These are phyloP conservation scores for Agrilus biguttatus DNA, from an alignment of 2,888 invertebrate genomes.

Conservation along the genomic window DNA sequence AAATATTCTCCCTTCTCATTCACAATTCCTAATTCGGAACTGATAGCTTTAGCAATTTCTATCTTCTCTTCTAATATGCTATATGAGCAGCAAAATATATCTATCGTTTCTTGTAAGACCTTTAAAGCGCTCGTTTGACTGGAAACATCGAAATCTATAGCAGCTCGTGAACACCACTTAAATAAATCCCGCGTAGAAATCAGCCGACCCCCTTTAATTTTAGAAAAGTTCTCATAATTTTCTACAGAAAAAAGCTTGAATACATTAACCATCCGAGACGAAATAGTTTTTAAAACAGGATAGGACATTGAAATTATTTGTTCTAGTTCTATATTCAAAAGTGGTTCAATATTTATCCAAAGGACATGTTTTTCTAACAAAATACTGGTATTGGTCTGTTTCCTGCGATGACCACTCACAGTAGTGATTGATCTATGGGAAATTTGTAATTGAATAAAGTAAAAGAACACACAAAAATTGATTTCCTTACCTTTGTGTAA, in stretches of 20 bases:
- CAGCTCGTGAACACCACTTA: slow-evolving; percentile 77
- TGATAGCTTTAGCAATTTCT: slow-evolving; percentile 57
- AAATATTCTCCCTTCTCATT: slow-evolving; percentile 72
- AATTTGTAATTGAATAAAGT: slow-evolving; percentile 5
- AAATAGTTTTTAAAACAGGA: slow-evolving; percentile 56
- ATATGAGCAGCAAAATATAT: slow-evolving; percentile 77
- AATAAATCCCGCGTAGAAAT: slow-evolving; percentile 80
- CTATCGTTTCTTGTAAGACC: slow-evolving; percentile 77
- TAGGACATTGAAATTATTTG: slow-evolving; percentile 55
- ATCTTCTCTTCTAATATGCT: slow-evolving; percentile 49
- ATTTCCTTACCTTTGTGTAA: slow-evolving; percentile 58
- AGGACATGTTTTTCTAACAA: slow-evolving; percentile 71
- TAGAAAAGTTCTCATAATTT: slow-evolving; percentile 29
- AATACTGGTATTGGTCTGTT: slow-evolving; percentile 48
- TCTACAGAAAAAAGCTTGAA: slow-evolving; percentile 67
- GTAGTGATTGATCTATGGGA: slow-evolving; percentile 42
- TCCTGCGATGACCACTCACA: slow-evolving; percentile 43
- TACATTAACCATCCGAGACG: slow-evolving; percentile 65
- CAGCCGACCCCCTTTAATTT: slow-evolving; percentile 41
- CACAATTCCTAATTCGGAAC: slow-evolving; percentile 67
- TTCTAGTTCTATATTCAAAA: slow-evolving; percentile 60
- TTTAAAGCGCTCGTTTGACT: slow-evolving; percentile 52
- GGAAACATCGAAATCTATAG: slow-evolving; percentile 56
- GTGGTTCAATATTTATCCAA: slow-evolving; percentile 65
- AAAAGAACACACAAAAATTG: neutral